Conservation (phyloP, 2,113 vertebrate species). For the Misgurnus anguillicaudatus region DNA sequence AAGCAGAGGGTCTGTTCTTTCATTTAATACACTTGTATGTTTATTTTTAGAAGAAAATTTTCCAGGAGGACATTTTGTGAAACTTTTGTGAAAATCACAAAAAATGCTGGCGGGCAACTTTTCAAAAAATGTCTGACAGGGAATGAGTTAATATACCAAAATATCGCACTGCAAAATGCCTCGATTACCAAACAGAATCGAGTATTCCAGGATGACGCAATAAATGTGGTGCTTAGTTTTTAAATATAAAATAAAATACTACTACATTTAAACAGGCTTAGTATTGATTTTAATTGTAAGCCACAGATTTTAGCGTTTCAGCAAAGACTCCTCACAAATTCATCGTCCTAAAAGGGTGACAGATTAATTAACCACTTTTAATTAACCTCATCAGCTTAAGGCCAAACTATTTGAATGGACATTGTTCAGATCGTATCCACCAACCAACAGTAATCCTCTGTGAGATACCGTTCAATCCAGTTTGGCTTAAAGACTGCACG, state of each 20-base stretch:
- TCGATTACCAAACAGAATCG: too few relatives aligned
- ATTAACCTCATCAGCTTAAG: slow-evolving; percentile 49
- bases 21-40: too few relatives aligned
- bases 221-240: neutral
- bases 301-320: neutral
- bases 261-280: neutral
- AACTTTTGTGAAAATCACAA: too few relatives aligned
- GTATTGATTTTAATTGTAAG: neutral
- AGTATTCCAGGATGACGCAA: too few relatives aligned
- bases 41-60: too few relatives aligned
- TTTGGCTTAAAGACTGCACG: slow-evolving; percentile 6
- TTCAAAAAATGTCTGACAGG: too few relatives aligned
- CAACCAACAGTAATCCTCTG: slow-evolving; percentile 9
- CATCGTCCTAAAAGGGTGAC: slow-evolving; percentile 31
- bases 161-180: too few relatives aligned
- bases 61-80: too few relatives aligned
- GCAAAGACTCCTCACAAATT: slow-evolving; percentile 9
- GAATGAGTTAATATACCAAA: too few relatives aligned
- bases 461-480: neutral
- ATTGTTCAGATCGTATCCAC: slow-evolving; percentile 29
- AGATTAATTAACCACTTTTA: slow-evolving; percentile 58
- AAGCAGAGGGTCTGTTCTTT: too few relatives aligned
- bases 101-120: too few relatives aligned
- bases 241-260: neutral
- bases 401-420: slow-evolving; percentile 8